Evolutionary conservation across 2,797 vertebrate genomes (phyloP).

Genomic region (Chromobotia macracanthus): DNA sequence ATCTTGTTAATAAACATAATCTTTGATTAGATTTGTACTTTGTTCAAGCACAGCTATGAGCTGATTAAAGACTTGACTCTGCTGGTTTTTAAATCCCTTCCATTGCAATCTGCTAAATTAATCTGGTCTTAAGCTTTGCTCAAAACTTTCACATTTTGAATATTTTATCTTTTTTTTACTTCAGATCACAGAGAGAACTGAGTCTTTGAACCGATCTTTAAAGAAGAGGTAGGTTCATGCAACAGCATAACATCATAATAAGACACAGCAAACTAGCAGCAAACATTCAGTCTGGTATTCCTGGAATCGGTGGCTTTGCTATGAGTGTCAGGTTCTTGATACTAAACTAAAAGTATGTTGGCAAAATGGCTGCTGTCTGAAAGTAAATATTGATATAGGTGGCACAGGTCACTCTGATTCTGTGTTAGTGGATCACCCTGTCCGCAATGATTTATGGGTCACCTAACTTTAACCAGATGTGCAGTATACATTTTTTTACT

Average conservation of each 20-base stretch:
- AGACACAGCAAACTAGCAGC: background rate
- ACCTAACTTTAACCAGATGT: constrained; percentile 74
- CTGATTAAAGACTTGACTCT: background rate
- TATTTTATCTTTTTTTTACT: constrained; percentile 34
- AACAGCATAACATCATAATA: background rate
- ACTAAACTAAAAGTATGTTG: constrained; percentile 40
- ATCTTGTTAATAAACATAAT: no score
- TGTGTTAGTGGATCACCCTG: constrained; percentile 55
- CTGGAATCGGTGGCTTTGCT: constrained; percentile 14
- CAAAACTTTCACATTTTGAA: background rate
- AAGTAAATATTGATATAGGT: constrained; percentile 62
- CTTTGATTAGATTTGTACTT: no score
- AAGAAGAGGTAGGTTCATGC: constrained; percentile 84
- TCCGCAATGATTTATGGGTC: constrained; percentile 66
- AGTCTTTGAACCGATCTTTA: constrained; percentile 87
- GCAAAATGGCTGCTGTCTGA: constrained; percentile 49
- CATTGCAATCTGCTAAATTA: background rate
- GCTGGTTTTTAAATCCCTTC: background rate
- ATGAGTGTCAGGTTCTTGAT: constrained; percentile 41
- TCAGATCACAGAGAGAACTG: constrained; percentile 87
- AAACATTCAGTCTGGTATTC: background rate
- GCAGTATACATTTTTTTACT: constrained; percentile 57
- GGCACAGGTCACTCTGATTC: constrained; percentile 49
- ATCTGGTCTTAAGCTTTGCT: background rate
- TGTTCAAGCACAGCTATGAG: background rate